Percentiles rank a stretch among this genome's conserved stretches.
Conservation (phyloP, 2,113 vertebrate genomes). For the Planiliza haematocheilus region DNA sequence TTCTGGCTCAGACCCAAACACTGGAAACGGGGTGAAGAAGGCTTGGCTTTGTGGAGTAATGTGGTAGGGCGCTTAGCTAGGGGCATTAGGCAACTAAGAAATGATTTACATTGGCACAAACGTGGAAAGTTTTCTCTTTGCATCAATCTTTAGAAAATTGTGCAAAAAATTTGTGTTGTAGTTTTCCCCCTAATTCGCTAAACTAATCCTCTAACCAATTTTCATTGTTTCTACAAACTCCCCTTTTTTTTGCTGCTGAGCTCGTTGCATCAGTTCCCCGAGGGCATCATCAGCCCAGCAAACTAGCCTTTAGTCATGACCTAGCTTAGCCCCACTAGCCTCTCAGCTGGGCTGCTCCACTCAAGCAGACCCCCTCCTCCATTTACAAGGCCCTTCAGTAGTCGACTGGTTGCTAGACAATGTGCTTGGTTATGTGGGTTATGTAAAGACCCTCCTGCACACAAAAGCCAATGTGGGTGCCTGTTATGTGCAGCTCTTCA, state of each 20-base stretch:
- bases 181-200: neutral
- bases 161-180: neutral
- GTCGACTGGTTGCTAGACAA: conserved; percentile 85
- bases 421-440: conserved; percentile 86
- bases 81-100: conserved; percentile 38
- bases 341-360: conserved; percentile 69
- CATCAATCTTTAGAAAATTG: neutral
- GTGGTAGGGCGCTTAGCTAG: conserved; percentile 21
- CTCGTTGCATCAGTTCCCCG: conserved; percentile 56
- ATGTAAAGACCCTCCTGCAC: conserved; percentile 86
- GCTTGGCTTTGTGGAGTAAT: conserved; percentile 70
- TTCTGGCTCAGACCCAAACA: conserved; percentile 68
- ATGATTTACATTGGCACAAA: conserved; percentile 42
- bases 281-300: conserved; percentile 73
- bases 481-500: conserved; percentile 83
- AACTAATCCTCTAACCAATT: neutral
- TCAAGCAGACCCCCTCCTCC: conserved; percentile 75
- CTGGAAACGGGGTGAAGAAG: conserved; percentile 68
- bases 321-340: conserved; percentile 67
- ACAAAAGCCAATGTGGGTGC: conserved; percentile 84
- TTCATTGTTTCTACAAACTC: neutral
- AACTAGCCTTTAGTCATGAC: conserved; percentile 64
- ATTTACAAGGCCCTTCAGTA: conserved; percentile 81
- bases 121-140: conserved; percentile 6
- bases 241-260: conserved; percentile 9